Conservation (phyloP, 1,140 invertebrate species). For the Drosophila nebulosa region DNA sequence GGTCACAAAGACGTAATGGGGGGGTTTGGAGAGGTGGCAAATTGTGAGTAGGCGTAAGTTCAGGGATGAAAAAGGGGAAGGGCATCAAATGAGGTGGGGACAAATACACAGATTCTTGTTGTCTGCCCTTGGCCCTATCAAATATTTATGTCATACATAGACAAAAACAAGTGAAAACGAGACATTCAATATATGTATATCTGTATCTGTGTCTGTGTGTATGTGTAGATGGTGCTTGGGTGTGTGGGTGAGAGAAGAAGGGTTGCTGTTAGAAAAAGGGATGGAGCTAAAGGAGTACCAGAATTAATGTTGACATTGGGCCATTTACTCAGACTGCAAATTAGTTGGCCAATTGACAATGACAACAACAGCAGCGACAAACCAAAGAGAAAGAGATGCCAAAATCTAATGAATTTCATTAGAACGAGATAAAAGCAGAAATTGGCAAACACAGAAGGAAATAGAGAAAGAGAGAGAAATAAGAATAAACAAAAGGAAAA, state of each 20-base stretch:
- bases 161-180: conserved; percentile 11
- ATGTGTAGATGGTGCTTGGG: too few species aligned
- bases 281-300: background rate
- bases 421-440: background rate
- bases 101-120: background rate
- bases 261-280: background rate
- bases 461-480: background rate
- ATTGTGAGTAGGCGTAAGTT: background rate
- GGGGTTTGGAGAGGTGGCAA: background rate
- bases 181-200: background rate
- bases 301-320: conserved; percentile 51
- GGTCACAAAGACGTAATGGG: background rate
- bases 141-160: conserved; percentile 52
- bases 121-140: conserved; percentile 34
- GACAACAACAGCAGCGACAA: conserved; percentile 12
- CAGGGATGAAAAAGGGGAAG: background rate
- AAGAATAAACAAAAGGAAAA: background rate
- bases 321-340: conserved; percentile 46
- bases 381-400: background rate
- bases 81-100: background rate
- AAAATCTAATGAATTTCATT: background rate
- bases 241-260: background rate
- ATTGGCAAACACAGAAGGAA: background rate
- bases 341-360: conserved; percentile 70
- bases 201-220: background rate